Conservation (phyloP, 1,140 invertebrate species). For the Rhyacophila brunnea region DNA sequence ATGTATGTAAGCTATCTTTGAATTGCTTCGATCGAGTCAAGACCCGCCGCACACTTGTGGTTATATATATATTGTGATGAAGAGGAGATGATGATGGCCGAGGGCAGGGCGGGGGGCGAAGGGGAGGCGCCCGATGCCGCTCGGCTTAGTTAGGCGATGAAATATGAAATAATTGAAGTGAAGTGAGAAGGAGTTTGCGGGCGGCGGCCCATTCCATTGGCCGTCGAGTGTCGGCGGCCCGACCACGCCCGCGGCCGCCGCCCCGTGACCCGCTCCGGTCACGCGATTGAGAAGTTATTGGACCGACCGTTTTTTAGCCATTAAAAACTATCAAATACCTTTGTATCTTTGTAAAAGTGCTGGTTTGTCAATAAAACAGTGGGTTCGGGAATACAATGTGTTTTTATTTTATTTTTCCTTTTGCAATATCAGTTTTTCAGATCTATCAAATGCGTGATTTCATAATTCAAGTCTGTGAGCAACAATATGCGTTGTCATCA, state of each 20-base stretch:
- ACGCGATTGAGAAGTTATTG: too few species aligned
- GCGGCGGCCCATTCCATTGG: conserved; percentile 35
- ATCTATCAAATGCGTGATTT: too few species aligned
- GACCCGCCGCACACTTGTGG: neutral
- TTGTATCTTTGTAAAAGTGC: conserved; percentile 28
- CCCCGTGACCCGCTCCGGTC: too few species aligned
- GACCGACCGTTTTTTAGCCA: neutral
- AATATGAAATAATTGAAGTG: conserved; percentile 4
- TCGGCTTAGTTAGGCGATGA: neutral
- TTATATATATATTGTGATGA: neutral
- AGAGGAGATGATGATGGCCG: neutral
- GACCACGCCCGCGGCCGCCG: neutral
- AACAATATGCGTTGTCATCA: too few species aligned
- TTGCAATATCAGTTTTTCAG: too few species aligned
- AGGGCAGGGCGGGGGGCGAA: neutral
- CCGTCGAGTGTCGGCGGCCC: conserved; percentile 10
- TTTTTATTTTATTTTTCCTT: too few species aligned
- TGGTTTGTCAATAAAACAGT: conserved; percentile 36
- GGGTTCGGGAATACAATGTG: conserved; percentile 33
- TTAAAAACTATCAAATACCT: neutral
- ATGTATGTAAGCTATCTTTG: conserved; percentile 2
- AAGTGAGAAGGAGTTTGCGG: conserved; percentile 23
- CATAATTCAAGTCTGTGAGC: too few species aligned
- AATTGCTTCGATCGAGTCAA: neutral
- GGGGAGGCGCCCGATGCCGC: neutral